Evolutionary conservation across 1,140 invertebrate genomes (phyloP).

Genomic region (Anastrepha obliqua): DNA sequence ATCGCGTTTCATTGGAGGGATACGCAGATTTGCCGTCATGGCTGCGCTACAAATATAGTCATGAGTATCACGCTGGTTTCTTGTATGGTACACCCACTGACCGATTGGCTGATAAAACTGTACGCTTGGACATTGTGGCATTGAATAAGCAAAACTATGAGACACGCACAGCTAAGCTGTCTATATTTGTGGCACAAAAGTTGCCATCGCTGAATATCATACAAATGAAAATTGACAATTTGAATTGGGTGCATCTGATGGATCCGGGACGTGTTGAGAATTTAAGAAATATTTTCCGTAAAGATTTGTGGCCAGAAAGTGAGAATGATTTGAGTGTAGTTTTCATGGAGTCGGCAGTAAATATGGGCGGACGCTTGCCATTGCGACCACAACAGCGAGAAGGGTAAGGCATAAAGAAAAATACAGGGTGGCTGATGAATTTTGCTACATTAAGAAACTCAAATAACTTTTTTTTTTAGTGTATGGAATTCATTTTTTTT

Average conservation of each 20-base stretch:
- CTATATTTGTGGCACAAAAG: conserved; percentile 81
- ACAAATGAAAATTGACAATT: conserved; percentile 90
- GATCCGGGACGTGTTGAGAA: conserved; percentile 78
- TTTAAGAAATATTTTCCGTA: conserved; percentile 84
- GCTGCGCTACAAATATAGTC: conserved; percentile 88
- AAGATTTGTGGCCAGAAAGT: conserved; percentile 79
- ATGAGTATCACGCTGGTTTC: conserved; percentile 83
- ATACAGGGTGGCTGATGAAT: no score
- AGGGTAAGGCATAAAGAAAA: conserved; percentile 78
- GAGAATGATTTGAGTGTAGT: conserved; percentile 85
- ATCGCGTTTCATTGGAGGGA: conserved; percentile 66
- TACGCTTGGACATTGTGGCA: conserved; percentile 84
- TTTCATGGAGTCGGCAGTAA: conserved; percentile 87
- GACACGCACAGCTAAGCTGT: conserved; percentile 80
- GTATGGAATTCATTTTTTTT: no score
- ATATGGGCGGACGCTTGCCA: conserved; percentile 87
- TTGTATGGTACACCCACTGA: conserved; percentile 87
- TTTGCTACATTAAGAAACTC: no score
- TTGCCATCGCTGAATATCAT: conserved; percentile 84
- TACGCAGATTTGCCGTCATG: conserved; percentile 87
- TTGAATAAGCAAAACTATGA: conserved; percentile 86
- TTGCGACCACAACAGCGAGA: conserved; percentile 88
- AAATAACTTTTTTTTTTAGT: no score
- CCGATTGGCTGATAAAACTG: conserved; percentile 75
- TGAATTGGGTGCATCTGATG: conserved; percentile 79